Conservation (phyloP, 2,888 invertebrate genomes). For the Diadromus collaris region DNA sequence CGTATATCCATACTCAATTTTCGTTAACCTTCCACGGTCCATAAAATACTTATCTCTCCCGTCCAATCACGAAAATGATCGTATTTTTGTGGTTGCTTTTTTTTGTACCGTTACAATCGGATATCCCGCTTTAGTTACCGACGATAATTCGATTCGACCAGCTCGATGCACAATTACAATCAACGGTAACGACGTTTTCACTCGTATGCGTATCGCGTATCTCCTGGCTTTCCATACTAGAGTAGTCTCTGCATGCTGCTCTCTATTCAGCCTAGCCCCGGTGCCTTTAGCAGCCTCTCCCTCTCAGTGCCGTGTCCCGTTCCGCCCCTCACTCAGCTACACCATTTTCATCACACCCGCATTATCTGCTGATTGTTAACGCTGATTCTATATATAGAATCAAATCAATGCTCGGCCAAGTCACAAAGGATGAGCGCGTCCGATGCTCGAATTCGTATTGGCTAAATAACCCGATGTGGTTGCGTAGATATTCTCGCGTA, state of each 20-base stretch:
- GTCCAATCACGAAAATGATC: slow-evolving; percentile 59
- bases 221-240: slow-evolving; percentile 50
- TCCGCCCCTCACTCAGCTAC: slow-evolving; percentile 36
- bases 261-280: slow-evolving; percentile 37
- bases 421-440: slow-evolving; percentile 22
- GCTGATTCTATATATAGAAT: slow-evolving; percentile 59
- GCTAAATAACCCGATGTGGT: slow-evolving; percentile 12
- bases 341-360: slow-evolving; percentile 50
- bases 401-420: slow-evolving; percentile 37
- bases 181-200: slow-evolving; percentile 74
- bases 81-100: slow-evolving; percentile 43
- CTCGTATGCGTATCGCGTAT: slow-evolving; percentile 56
- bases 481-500: not conserved
- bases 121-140: not conserved
- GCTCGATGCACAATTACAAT: slow-evolving; percentile 76
- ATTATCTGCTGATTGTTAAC: slow-evolving; percentile 60
- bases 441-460: slow-evolving; percentile 14
- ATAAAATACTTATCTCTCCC: slow-evolving; percentile 54
- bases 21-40: slow-evolving; percentile 17
- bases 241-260: slow-evolving; percentile 26
- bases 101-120: slow-evolving; percentile 35
- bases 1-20: not conserved
- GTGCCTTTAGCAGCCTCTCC: slow-evolving; percentile 38
- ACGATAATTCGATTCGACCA: slow-evolving; percentile 52
- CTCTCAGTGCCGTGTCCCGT: not conserved